Evolutionary conservation across 1,140 invertebrate species (phyloP).

Genomic region (Tetramorium simillimum): DNA sequence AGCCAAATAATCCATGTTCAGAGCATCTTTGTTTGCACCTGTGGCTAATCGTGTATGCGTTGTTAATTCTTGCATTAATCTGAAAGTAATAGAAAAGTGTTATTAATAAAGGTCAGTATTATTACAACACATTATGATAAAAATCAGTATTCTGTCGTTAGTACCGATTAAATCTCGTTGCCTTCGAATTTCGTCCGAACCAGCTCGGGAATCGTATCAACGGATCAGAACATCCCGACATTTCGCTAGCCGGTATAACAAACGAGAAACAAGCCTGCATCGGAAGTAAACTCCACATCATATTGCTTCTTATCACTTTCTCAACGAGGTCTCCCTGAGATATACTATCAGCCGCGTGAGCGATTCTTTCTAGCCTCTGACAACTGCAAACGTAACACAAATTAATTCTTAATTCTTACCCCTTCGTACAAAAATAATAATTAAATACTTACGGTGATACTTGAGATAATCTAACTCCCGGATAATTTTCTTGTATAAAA

Average conservation of each 20-base stretch:
- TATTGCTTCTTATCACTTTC: constrained; percentile 90
- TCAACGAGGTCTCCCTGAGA: constrained; percentile 95
- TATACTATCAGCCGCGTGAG: constrained; percentile 93
- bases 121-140: background rate
- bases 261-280: constrained; percentile 96
- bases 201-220: constrained; percentile 97
- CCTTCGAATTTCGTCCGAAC: constrained; percentile 97
- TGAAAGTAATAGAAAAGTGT: constrained; percentile 28
- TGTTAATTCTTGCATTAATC: constrained; percentile 81
- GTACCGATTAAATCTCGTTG: constrained; percentile 92
- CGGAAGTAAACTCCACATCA: constrained; percentile 96
- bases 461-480: constrained; percentile 87
- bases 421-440: background rate
- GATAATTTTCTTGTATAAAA: constrained; percentile 99
- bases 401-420: background rate
- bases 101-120: background rate
- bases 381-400: constrained; percentile 79
- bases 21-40: constrained; percentile 91
- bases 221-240: constrained; percentile 91
- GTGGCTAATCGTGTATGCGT: constrained; percentile 84
- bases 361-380: constrained; percentile 89
- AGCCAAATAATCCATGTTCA: constrained; percentile 94
- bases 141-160: background rate
- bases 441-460: constrained; percentile 87
- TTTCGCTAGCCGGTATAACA: constrained; percentile 94